Evolutionary conservation across 1,140 invertebrate genomes (phyloP).

Genomic region (Bacillus rossius): DNA sequence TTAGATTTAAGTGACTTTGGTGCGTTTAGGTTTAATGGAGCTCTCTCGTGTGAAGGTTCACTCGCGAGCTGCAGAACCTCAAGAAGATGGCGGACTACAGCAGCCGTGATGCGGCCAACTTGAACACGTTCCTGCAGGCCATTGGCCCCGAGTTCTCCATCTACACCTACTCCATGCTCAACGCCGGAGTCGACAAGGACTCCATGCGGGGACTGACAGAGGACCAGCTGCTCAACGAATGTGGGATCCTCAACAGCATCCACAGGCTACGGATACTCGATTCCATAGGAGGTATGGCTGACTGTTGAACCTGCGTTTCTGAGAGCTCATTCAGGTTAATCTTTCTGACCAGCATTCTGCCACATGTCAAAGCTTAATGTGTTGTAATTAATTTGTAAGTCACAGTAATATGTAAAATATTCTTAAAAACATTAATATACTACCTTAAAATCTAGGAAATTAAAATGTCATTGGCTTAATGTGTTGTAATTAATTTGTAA

Average conservation of each 20-base stretch:
- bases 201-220: slow-evolving; percentile 76
- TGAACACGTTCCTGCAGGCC: slow-evolving; percentile 85
- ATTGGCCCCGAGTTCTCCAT: slow-evolving; percentile 90
- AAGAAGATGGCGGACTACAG: slow-evolving; percentile 98
- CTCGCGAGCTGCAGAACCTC: slow-evolving; percentile 87
- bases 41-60: slow-evolving; percentile 63
- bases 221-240: slow-evolving; percentile 85
- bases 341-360: not conserved
- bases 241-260: slow-evolving; percentile 90
- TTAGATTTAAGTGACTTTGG: no score
- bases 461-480: no score
- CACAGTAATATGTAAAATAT: no score
- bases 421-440: no score
- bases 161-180: slow-evolving; percentile 96
- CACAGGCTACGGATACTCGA: slow-evolving; percentile 88
- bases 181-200: slow-evolving; percentile 88
- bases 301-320: not conserved
- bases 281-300: slow-evolving; percentile 68
- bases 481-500: no score
- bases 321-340: not conserved
- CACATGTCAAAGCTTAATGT: no score
- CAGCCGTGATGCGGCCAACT: slow-evolving; percentile 83
- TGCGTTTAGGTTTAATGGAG: not conserved
- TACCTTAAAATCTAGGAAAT: no score
- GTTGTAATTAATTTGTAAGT: no score